Base-by-base conservation (phyloP, 1,140 invertebrate species). In the Grapholita molesta region DNA sequence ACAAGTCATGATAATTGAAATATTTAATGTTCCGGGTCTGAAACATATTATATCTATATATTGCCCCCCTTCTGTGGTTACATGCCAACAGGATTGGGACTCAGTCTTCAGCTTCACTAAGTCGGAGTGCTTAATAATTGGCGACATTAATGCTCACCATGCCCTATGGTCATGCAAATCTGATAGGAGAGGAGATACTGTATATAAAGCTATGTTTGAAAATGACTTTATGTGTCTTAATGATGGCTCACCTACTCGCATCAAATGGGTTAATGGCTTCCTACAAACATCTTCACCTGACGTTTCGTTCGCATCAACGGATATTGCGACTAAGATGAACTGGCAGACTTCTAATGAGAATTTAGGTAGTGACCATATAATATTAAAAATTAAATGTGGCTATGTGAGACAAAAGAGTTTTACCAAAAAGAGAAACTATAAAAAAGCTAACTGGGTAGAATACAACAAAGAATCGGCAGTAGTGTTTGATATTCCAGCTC, bases 361-460 rank as follows among this genome's bases (percentile, higher is more conserved):
- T 4, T 57, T 68, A 11, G 67, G 67, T 11, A 68, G 67, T 55
- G 67, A 68, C 35, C 67, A 68, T 42, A 2, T 25, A 12, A 15
- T 61, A 8, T 61, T 69, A 7, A 33, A 53, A 28, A 23, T 69
- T 1, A 8, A 4, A 23, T n/a, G n/a, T n/a, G n/a, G n/a, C n/a
- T n/a, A n/a, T n/a, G 9, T 24, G 2, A 24, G 4, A 15, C 35
- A 3, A 4, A 61, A 42, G 24, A 61, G 12, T 7, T 15, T n/a
- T 5, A 0, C 8, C 3, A 53, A 8, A 30, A 24, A 24, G 64
- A 5, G 15, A 28, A 38, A 38, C 18, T 48, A 65, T 33, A 75
- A 69, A 61, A 68, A 70, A 24, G 74, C 71, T 1, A 38, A 76
- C 24, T 76, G 74, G 74, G 25, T 61, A 15, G n/a, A 15, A 21